Base-by-base conservation (phyloP, 2,888 invertebrate species). In the Papilio elwesi region DNA sequence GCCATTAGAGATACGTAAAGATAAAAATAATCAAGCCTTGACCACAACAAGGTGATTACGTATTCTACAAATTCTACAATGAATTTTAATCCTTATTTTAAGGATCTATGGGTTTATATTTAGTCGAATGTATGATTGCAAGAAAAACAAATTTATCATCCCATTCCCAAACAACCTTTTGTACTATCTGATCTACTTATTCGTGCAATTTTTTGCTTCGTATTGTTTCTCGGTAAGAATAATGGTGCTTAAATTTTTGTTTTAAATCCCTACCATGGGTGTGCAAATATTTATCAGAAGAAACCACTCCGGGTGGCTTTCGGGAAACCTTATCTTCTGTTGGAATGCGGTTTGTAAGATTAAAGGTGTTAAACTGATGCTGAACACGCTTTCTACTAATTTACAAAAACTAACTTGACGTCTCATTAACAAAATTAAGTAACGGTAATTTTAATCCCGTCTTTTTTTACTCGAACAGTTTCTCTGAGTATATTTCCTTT, bases 11-110 rank as follows among this genome's bases (percentile, higher is more conserved):
- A 92, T 92, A 89, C 79, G 77, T 78, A 67, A 73, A 87, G 91
- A 92, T 92, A 92, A 91, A 85, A 85, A 89, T 90, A 92, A 92
- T 92, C 92, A 91, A 80, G 78, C 81, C 82, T 88, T 90, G 91
- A 91, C 92, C 92, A 89, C 88, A 87, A 83, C 82, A 83, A 78
- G 79, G 76, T 79, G 76, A 75, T 77, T 70, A 78, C 75, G 77
- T 74, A 66, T 75, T 62, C 75, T 74, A 70, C 49, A 36, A 15
- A 65, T 38, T 48, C 36, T 26, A 11, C 43, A 76, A 26, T 9
- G 9, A 43, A 84, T 74, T 77, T 75, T 77, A 36, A 78, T 72
- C 82, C 75, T 75, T 88, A 76, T 73, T 15, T 0, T 8, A 0
- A 12, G 9, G 0, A 0, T 0, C 10, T 63, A 76, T 73, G 74